Conservation (phyloP, 1,140 invertebrate genomes). For the Lamellibrachia luymesi region DNA sequence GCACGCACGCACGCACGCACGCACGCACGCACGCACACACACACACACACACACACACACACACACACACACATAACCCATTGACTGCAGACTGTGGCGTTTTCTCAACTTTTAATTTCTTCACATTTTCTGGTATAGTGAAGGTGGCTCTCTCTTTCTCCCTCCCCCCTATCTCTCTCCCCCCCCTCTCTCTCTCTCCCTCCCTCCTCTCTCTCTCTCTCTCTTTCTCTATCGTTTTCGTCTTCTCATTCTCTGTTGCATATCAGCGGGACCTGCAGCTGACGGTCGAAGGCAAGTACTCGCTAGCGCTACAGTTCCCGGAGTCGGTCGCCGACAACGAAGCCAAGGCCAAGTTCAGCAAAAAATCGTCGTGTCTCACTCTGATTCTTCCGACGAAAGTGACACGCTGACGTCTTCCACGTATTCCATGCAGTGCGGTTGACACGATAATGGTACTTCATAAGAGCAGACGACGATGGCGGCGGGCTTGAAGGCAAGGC, state of each 20-base stretch:
- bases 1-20: too few species aligned
- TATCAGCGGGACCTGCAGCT: slow-evolving; percentile 41
- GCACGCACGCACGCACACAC: too few species aligned
- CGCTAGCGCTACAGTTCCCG: slow-evolving; percentile 35
- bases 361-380: slow-evolving; percentile 33
- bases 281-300: slow-evolving; percentile 33
- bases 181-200: too few species aligned
- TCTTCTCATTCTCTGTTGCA: neutral
- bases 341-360: slow-evolving; percentile 40
- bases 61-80: too few species aligned
- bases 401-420: slow-evolving; percentile 26
- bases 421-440: slow-evolving; percentile 17
- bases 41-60: too few species aligned
- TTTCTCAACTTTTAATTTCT: too few species aligned
- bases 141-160: too few species aligned
- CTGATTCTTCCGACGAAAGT: slow-evolving; percentile 36
- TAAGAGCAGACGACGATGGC: neutral
- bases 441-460: neutral
- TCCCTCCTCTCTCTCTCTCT: too few species aligned
- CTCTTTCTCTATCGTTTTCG: neutral
- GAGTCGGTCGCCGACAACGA: slow-evolving; percentile 32
- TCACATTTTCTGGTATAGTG: too few species aligned
- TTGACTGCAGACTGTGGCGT: too few species aligned
- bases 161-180: too few species aligned
- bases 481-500: neutral